Conservation (phyloP, 2,113 vertebrate species). For the Coptodon rendalli region DNA sequence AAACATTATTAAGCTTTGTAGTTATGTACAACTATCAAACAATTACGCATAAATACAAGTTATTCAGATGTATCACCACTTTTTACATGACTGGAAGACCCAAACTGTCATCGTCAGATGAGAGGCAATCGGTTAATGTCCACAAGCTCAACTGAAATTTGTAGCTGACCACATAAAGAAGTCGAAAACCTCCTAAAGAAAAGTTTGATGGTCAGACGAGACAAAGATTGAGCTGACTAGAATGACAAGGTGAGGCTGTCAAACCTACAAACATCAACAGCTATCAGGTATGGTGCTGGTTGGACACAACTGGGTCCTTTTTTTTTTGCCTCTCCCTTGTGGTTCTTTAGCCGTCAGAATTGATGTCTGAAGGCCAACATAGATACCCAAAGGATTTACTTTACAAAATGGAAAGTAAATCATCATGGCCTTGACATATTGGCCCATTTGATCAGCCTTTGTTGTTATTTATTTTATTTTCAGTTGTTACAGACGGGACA, state of each 20-base stretch:
- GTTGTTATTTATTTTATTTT: not conserved
- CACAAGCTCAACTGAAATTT: not conserved
- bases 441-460: not conserved
- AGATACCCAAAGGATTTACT: too few species aligned
- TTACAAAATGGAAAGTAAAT: too few species aligned
- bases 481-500: not conserved
- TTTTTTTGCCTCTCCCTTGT: not conserved
- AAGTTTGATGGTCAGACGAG: not conserved
- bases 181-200: not conserved
- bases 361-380: not conserved
- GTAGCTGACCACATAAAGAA: not conserved
- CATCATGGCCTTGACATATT: not conserved
- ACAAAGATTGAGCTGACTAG: not conserved
- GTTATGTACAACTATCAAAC: not conserved
- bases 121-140: not conserved
- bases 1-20: not conserved
- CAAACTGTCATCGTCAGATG: not conserved
- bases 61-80: not conserved
- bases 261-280: not conserved
- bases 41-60: not conserved
- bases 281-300: not conserved
- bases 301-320: fast-evolving
- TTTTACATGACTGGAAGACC: not conserved
- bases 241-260: not conserved
- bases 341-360: fast-evolving